Base-by-base conservation (phyloP, 2,113 vertebrate species). In the Catagonus wagneri region DNA sequence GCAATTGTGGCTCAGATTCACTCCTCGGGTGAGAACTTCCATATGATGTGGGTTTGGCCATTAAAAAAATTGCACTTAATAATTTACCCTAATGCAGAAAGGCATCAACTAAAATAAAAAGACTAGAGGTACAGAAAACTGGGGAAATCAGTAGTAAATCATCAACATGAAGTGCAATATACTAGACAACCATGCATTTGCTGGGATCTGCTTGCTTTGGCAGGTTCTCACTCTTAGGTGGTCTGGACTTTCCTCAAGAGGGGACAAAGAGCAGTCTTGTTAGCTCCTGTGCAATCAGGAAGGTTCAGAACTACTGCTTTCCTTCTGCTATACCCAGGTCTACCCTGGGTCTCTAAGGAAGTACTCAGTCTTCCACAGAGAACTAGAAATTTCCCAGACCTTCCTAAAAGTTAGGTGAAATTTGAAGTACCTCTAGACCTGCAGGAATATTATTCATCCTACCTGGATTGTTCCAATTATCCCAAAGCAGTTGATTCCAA, bases 141-240 rank as follows among this genome's bases (percentile, higher is more conserved):
- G 50, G 2, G 83, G 50, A 50, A 87, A 63, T 90, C 11, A 10
- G 7, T 3, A 16, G 6, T 23, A 27, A 36, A 14, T 44, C 7
- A 12, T 34, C 75, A 50, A 3, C 12, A 7, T 15, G 58, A 27
- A 54, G 11, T 50, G 4, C 13, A 39, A 29, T 16, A 15, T 4
- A 60, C 5, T 9, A 16, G 19, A 25, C 3, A 60, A 39, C 50
- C 2, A 1, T 1, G 2, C 2, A 3, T 25, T 27, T 84, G 0
- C n/a, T 60, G 4, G 11, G 4, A 27, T 29, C 61, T 36, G 3
- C 66, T 61, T 85, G 5, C 36, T 50, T 36, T 15, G 58, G 9
- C 4, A 25, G 13, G 3, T 56, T 56, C 12, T 92, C 44, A 22
- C 22, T 56, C 9, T 10, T 25, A 2, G 4, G 7, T 8, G 2